Percentiles rank a stretch among this genome's conserved stretches.
phyloP scores from a whole-genome alignment of 2,797 vertebrate species.

The Petrocephalus schoutedeni region DNA sequence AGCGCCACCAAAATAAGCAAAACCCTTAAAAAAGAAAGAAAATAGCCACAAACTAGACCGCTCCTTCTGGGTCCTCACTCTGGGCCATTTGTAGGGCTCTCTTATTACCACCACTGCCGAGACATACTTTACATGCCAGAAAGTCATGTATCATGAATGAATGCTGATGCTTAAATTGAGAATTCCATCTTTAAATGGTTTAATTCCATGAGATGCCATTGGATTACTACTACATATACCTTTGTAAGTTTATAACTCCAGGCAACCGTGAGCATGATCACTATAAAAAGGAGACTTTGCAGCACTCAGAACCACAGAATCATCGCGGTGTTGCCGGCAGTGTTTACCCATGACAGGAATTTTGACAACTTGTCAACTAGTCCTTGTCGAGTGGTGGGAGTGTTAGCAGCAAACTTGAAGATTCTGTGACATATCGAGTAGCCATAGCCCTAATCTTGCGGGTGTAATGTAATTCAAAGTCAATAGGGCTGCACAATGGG shows the following conservation, averaged over 20 bases:
- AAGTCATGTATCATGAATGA: neutral
- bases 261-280: neutral
- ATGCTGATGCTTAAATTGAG: neutral
- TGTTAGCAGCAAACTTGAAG: neutral
- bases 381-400: neutral
- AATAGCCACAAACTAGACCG: neutral
- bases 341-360: neutral
- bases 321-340: neutral
- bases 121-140: neutral
- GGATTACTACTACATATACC: neutral
- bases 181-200: neutral
- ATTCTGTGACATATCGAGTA: neutral
- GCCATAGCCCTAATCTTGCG: neutral
- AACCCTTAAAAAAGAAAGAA: neutral
- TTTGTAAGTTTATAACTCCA: neutral
- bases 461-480: constrained; percentile 11
- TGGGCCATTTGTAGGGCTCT: neutral
- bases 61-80: neutral
- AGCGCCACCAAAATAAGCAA: neutral
- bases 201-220: neutral
- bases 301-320: neutral
- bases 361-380: neutral
- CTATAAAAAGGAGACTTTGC: neutral
- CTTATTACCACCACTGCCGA: neutral
- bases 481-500: neutral